phyloP scores from a whole-genome alignment of 2,797 vertebrate genomes.

The Rhodeus uyekii region DNA sequence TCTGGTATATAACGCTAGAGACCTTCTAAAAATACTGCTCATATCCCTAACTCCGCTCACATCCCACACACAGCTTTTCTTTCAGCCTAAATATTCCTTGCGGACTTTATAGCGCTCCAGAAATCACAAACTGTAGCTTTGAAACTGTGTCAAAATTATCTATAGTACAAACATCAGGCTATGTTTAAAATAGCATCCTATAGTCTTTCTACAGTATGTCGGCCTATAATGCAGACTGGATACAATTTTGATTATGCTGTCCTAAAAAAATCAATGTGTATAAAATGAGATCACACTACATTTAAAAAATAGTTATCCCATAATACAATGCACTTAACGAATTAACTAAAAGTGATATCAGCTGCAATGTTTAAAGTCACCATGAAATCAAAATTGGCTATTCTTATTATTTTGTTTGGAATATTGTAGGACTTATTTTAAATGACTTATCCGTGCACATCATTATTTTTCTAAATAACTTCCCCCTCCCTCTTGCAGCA shows the following conservation, averaged over 20 bases:
- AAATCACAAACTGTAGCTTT: not conserved
- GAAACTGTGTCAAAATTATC: conserved; percentile 22
- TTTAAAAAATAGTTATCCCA: not conserved
- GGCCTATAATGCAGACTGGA: not conserved
- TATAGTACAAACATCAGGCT: not conserved
- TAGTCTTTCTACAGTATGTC: not conserved
- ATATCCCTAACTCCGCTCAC: conserved; percentile 15
- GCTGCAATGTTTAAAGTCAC: not conserved
- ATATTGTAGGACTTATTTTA: too few species aligned
- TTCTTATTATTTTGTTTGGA: too few species aligned
- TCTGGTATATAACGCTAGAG: not conserved
- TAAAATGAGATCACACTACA: not conserved
- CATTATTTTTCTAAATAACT: too few species aligned
- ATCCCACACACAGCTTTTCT: not conserved
- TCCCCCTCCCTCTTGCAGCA: too few species aligned
- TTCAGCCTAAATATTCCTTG: not conserved
- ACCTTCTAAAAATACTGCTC: conserved; percentile 10
- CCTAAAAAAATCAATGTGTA: too few species aligned
- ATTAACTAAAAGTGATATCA: not conserved
- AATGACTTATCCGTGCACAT: too few species aligned
- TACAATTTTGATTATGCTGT: not conserved
- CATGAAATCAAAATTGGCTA: too few species aligned
- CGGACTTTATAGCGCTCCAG: not conserved
- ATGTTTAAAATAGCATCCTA: not conserved
- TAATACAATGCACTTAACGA: not conserved